Evolutionary conservation across 2,888 invertebrate species (phyloP), one percentile per base, ranked within the genome.

Genomic region (Drosophila macrospina): DNA sequence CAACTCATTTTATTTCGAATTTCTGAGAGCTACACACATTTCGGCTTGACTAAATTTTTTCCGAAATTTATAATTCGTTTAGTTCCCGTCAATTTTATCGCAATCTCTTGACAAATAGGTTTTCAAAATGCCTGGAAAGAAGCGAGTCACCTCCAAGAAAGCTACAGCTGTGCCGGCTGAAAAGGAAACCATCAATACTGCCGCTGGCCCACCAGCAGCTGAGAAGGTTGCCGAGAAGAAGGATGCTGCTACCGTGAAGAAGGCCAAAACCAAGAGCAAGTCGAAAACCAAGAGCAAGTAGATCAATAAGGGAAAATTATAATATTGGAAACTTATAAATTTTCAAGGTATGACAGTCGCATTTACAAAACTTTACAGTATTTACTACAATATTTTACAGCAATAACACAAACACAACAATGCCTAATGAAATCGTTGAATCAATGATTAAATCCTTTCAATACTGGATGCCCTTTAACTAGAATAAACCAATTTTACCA

Each of bases 51-150:
- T n/a, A 50, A 61, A 55, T 41, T 55, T 55, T 41, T 1, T 50
- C 52, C 24, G 8, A 32, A 41, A 57, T 76, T 57, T 63, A 45
- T 16, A 0, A 60, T 65, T n/a, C n/a, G n/a, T n/a, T n/a, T n/a
- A n/a, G 61, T 55, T 59, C 20, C 16, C 41, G 13, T 44, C 10
- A 56, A 36, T 66, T 59, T 45, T 28, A 1, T 20, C 24, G 11
- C 6, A 28, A 11, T 13, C 7, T 52, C 28, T 52, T 28, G 52
- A 16, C 28, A 16, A 7, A 16, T 20, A 34, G 28, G 30, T n/a
- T 59, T 32, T 28, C 39, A 80, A 42, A 11, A 52, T 59, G 60
- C 44, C 72, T n/a, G 56, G 24, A n/a, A 86, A 82, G 36, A 82
- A 80, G 11, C 37, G 39, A 0, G 44, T 30, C n/a, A 8, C 41